A percentile compares a stretch with the other conserved stretches of the same genome.
These are phyloP conservation scores for Epiblema foenella DNA, from an alignment of 2,888 invertebrate species.

Conservation along the genomic window DNA sequence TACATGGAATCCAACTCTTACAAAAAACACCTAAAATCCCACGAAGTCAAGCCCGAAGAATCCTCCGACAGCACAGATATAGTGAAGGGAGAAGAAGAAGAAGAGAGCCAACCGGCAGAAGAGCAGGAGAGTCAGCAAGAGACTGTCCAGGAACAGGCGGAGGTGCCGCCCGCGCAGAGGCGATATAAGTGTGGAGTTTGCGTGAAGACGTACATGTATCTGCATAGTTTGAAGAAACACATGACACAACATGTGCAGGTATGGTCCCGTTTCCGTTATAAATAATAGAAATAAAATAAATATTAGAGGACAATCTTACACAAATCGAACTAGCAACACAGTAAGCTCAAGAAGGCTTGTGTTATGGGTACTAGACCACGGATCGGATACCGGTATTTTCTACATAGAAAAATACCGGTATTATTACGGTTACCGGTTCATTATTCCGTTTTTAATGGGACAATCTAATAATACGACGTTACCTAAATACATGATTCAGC, in stretches of 20 bases:
- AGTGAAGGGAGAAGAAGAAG: constrained; percentile 48
- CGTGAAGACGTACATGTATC: constrained; percentile 78
- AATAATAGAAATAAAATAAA: too few species aligned
- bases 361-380: too few species aligned
- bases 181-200: constrained; percentile 77
- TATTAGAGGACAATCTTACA: too few species aligned
- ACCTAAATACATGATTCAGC: too few species aligned
- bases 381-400: too few species aligned
- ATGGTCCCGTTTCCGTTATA: too few species aligned
- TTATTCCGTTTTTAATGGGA: too few species aligned
- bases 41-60: constrained; percentile 51
- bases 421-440: too few species aligned
- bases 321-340: too few species aligned
- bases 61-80: constrained; percentile 45
- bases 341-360: too few species aligned
- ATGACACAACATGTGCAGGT: constrained; percentile 73
- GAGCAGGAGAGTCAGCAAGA: constrained; percentile 36
- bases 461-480: too few species aligned
- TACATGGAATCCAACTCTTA: constrained; percentile 74
- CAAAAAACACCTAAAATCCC: constrained; percentile 78
- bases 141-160: constrained; percentile 29
- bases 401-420: too few species aligned
- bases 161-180: constrained; percentile 54
- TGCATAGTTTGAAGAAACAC: constrained; percentile 80
- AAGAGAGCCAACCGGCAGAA: constrained; percentile 32